Conservation (phyloP, 2,797 vertebrate species). For the Champsocephalus esox region DNA sequence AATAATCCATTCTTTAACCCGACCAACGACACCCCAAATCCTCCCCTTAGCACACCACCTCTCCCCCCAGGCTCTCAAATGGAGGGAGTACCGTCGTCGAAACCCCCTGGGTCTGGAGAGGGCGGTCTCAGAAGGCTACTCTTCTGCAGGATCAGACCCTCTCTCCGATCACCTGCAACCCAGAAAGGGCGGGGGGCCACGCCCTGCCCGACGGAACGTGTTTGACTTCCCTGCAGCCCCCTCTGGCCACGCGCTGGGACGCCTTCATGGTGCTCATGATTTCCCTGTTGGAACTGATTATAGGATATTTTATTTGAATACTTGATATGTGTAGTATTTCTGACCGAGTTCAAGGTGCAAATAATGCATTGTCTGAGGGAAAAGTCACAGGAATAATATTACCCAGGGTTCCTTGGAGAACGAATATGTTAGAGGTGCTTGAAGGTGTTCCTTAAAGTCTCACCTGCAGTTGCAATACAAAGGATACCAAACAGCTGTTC, state of each 20-base stretch:
- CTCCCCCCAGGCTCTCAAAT: conserved; percentile 96
- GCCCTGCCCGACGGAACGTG: conserved; percentile 86
- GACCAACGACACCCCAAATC: conserved; percentile 18
- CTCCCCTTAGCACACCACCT: conserved; percentile 90
- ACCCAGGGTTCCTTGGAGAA: not conserved
- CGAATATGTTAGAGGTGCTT: not conserved
- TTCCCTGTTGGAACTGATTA: conserved; percentile 13
- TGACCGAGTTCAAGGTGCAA: not conserved
- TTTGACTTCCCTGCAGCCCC: conserved; percentile 90
- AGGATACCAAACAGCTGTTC: not conserved
- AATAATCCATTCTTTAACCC: conserved; percentile 3
- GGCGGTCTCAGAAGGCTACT: conserved; percentile 58
- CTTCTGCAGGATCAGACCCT: conserved; percentile 51
- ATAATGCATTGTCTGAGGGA: not conserved
- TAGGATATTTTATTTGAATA: not conserved
- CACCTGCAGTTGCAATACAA: not conserved
- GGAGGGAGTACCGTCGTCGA: conserved; percentile 94
- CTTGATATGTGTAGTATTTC: not conserved
- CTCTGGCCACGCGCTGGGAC: conserved; percentile 80
- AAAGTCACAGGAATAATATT: not conserved
- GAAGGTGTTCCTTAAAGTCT: not conserved
- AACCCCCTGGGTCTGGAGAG: conserved; percentile 93
- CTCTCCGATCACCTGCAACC: conserved; percentile 83
- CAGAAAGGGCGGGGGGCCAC: conserved; percentile 75
- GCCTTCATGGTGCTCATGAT: conserved; percentile 86